phyloP scores from a whole-genome alignment of 2,888 invertebrate genomes.

The Ophion slaviceki region DNA sequence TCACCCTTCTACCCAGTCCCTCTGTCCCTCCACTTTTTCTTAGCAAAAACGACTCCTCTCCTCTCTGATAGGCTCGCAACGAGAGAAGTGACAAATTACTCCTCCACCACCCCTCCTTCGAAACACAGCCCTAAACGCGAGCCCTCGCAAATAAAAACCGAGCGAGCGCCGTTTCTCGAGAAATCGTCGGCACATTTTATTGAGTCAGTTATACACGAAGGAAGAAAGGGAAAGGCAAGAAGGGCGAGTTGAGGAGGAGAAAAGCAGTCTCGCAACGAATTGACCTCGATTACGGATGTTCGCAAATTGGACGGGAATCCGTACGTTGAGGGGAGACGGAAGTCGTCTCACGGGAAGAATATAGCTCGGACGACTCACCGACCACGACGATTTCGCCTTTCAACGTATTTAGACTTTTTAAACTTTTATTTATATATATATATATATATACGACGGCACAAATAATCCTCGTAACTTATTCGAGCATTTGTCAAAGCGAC shows the following conservation, averaged over 20 bases:
- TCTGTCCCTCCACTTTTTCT: background rate
- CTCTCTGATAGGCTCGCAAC: conserved; percentile 16
- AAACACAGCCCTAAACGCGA: background rate
- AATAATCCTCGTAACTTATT: no score
- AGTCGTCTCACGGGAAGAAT: conserved; percentile 4
- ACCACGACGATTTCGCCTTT: no score
- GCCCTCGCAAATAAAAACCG: background rate
- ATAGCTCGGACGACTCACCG: background rate
- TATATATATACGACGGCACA: no score
- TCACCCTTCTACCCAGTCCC: background rate
- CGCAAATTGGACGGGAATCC: conserved; percentile 62
- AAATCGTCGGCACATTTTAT: conserved; percentile 59
- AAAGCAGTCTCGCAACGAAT: conserved; percentile 62
- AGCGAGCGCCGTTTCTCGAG: conserved; percentile 34
- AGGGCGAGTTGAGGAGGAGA: background rate
- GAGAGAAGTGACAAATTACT: conserved; percentile 45
- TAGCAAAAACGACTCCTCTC: background rate
- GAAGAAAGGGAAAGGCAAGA: conserved; percentile 10
- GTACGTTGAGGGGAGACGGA: conserved; percentile 15
- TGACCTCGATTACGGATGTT: conserved; percentile 67
- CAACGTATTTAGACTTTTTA: no score
- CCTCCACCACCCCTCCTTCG: conserved; percentile 1
- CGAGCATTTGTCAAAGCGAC: no score
- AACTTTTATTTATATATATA: no score
- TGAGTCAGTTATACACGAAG: conserved; percentile 31